These are phyloP conservation scores for Symphodus melops DNA, from an alignment of 2,113 vertebrate genomes.

Conservation along the genomic window DNA sequence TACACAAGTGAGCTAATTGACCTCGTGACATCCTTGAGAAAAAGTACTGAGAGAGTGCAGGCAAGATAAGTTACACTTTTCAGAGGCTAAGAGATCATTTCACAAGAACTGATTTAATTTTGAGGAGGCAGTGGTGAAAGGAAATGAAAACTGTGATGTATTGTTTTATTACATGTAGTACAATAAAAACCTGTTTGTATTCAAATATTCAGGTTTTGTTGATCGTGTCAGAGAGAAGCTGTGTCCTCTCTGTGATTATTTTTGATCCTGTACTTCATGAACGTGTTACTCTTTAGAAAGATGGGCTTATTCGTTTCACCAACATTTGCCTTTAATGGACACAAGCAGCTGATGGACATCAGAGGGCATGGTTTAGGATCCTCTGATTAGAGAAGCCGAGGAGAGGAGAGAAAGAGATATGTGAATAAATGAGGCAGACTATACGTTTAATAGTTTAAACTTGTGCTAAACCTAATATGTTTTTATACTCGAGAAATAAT, in stretches of 20 bases:
- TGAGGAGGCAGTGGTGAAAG: neutral
- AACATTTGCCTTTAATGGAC: no score
- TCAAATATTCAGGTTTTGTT: neutral
- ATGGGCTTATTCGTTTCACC: neutral
- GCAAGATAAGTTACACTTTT: neutral
- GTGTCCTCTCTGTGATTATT: neutral
- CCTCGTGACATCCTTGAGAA: slow-evolving; percentile 47
- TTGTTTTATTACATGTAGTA: neutral
- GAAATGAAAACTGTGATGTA: neutral
- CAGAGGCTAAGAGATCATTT: neutral
- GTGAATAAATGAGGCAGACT: no score
- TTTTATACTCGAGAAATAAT: no score
- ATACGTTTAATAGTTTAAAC: no score
- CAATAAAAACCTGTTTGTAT: slow-evolving; percentile 12
- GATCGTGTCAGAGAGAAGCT: neutral
- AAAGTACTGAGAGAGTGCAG: slow-evolving; percentile 22
- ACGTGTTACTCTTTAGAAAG: neutral
- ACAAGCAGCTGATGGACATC: no score
- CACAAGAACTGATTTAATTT: slow-evolving; percentile 1
- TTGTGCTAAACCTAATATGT: no score
- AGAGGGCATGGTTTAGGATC: no score
- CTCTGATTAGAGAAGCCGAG: no score
- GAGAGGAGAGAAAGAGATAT: no score
- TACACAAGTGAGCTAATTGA: slow-evolving; percentile 9
- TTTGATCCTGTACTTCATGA: neutral